Conservation (phyloP, 2,797 vertebrate genomes). For the Phylloscopus collybita region DNA sequence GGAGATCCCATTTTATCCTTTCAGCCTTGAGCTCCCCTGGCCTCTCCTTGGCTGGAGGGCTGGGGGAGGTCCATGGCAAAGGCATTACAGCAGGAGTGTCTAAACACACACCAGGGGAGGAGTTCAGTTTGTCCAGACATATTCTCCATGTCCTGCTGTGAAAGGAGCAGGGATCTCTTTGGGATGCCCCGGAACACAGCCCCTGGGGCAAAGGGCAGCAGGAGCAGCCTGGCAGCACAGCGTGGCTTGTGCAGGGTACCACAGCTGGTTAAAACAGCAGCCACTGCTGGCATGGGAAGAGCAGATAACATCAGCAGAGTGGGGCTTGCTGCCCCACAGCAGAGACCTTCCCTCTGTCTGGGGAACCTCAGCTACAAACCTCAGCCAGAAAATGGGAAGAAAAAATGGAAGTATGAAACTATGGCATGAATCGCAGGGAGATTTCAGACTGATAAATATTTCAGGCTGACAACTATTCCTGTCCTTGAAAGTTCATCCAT, state of each 20-base stretch:
- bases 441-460: conserved; percentile 68
- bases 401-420: conserved; percentile 1
- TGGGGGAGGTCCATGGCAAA: neutral
- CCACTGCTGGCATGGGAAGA: neutral
- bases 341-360: neutral
- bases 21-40: neutral
- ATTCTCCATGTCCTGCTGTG: neutral
- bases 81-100: neutral
- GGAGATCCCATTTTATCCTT: neutral
- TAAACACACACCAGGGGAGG: neutral
- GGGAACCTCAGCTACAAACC: neutral
- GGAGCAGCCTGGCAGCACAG: neutral
- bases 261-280: neutral
- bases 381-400: neutral
- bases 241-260: neutral
- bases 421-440: neutral
- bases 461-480: conserved; percentile 67
- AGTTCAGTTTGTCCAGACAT: neutral
- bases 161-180: neutral
- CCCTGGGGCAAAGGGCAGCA: neutral
- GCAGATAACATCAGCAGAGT: neutral
- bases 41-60: neutral
- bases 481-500: conserved; percentile 68
- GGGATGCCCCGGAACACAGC: neutral
- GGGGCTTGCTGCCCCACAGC: neutral